Percentiles rank a stretch among this genome's conserved stretches.
Conservation (phyloP, 1,140 invertebrate genomes). For the Calosoma granatense region DNA sequence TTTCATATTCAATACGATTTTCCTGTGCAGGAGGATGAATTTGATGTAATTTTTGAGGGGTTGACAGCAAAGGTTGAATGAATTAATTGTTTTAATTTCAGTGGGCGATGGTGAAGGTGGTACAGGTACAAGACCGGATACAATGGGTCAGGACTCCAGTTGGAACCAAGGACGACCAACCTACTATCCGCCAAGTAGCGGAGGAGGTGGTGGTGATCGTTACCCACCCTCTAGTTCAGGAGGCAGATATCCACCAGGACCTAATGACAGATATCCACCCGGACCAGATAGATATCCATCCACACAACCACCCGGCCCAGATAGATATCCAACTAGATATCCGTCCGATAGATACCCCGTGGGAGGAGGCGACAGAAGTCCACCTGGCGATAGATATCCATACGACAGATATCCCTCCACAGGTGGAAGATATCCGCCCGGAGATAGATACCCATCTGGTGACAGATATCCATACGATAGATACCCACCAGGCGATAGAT, state of each 20-base stretch:
- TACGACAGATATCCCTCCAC: constrained; percentile 29
- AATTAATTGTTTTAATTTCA: background rate
- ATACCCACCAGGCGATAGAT: constrained; percentile 30
- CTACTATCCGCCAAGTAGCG: background rate
- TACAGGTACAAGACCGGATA: constrained; percentile 36
- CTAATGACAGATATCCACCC: constrained; percentile 25
- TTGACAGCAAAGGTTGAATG: too few species aligned
- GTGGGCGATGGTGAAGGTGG: constrained; percentile 32
- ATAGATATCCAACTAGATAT: constrained; percentile 35
- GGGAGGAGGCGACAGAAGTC: constrained; percentile 20
- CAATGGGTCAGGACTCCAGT: constrained; percentile 37
- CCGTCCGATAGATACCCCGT: constrained; percentile 21
- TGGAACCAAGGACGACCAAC: constrained; percentile 35
- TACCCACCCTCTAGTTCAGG: constrained; percentile 30
- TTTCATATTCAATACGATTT: background rate
- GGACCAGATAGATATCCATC: constrained; percentile 35
- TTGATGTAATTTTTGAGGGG: too few species aligned
- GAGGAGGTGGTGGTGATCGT: constrained; percentile 19
- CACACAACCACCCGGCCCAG: constrained; percentile 25
- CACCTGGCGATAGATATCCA: constrained; percentile 4
- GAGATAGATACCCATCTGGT: constrained; percentile 29
- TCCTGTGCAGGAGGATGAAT: background rate
- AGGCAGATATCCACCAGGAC: constrained; percentile 18
- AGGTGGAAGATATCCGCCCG: constrained; percentile 29
- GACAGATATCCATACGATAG: constrained; percentile 25